phyloP scores from a whole-genome alignment of 2,113 vertebrate species.

The Ciconia stormi region DNA sequence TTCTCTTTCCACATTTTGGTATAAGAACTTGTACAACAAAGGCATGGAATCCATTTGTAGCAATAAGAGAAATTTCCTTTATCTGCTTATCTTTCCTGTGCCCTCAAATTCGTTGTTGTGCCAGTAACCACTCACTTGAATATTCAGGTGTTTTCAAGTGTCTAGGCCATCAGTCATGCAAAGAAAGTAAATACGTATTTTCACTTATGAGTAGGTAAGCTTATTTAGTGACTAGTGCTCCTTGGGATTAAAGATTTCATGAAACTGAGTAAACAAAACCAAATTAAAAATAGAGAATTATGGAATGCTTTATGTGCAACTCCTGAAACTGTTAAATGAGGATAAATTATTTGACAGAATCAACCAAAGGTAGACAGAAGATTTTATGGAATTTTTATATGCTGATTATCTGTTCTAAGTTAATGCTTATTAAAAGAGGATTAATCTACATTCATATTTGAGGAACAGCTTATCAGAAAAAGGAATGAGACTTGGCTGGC shows the following conservation, averaged over 20 bases:
- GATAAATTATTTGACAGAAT: conserved; percentile 76
- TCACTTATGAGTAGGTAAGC: conserved; percentile 9
- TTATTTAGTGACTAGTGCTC: conserved; percentile 14
- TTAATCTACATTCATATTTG: conserved; percentile 88
- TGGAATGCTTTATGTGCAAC: conserved; percentile 50
- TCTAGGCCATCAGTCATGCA: background rate
- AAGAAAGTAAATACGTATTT: conserved; percentile 30
- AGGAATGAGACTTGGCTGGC: conserved; percentile 73
- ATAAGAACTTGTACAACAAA: background rate
- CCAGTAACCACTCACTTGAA: background rate
- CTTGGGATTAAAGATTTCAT: conserved; percentile 36
- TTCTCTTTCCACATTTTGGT: background rate
- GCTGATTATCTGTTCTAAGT: conserved; percentile 81
- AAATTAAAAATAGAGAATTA: conserved; percentile 59
- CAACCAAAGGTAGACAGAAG: conserved; percentile 68
- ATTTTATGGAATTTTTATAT: conserved; percentile 87
- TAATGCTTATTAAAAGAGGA: conserved; percentile 89
- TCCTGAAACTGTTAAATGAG: conserved; percentile 65
- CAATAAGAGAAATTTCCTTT: background rate
- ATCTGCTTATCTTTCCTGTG: background rate
- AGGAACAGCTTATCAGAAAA: conserved; percentile 84
- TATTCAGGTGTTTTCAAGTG: background rate
- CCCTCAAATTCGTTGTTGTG: background rate
- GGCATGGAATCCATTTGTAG: background rate
- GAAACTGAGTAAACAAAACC: conserved; percentile 35